phyloP scores from a whole-genome alignment of 2,888 invertebrate species.

The Clivina fossor region DNA sequence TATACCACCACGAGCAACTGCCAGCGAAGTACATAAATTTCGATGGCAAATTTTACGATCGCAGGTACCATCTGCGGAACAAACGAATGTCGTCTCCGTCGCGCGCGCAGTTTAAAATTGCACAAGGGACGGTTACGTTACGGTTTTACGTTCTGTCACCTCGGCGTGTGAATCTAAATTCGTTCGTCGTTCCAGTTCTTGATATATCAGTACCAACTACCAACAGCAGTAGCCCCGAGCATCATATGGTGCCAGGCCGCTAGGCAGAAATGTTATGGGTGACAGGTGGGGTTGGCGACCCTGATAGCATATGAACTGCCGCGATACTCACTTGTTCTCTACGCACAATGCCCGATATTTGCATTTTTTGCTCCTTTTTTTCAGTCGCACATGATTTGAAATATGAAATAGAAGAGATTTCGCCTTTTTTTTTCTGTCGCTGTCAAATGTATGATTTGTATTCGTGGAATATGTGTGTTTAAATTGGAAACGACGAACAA shows the following conservation, averaged over 20 bases:
- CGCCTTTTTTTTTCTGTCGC: too few species aligned
- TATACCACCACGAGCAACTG: too few species aligned
- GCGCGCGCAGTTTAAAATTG: conserved; percentile 16
- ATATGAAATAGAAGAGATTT: too few species aligned
- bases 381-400: too few species aligned
- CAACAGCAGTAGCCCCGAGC: too few species aligned
- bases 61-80: conserved; percentile 20
- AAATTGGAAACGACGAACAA: too few species aligned
- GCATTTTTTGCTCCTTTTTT: too few species aligned
- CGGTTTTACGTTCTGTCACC: conserved; percentile 9
- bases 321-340: conserved; percentile 9
- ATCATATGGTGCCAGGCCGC: conserved; percentile 24
- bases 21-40: conserved; percentile 17
- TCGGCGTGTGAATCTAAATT: conserved; percentile 10
- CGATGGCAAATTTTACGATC: conserved; percentile 22
- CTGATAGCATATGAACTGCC: conserved; percentile 17
- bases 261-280: conserved; percentile 27
- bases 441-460: too few species aligned
- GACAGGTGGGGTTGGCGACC: conserved; percentile 23
- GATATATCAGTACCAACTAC: conserved; percentile 14
- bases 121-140: not conserved
- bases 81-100: conserved; percentile 3
- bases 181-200: not conserved
- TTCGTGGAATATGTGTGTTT: too few species aligned
- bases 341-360: not conserved